Evolutionary conservation across 2,797 vertebrate genomes (phyloP), one percentile per base, ranked within the genome.

Genomic region (Cryptoblepharus egeriae): DNA sequence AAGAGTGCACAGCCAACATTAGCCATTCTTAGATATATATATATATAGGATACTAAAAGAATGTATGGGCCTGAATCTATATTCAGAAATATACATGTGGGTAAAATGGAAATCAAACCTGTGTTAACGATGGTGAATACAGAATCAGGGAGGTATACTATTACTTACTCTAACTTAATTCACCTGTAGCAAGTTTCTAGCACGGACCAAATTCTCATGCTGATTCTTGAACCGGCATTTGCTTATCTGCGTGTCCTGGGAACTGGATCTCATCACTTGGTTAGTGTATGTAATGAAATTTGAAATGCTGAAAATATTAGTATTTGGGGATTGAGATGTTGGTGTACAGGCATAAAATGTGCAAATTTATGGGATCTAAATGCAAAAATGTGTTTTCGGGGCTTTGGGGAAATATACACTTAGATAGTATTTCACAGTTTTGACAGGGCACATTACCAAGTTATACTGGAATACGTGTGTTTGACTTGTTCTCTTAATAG

Each of bases 221-320:
- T 61, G 73, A 84, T 37, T 22, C n/a, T 52, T 3, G 5, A 39
- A 79, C 45, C 52, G 74, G 28, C 78, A 12, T 61, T 79, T 55
- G 71, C 57, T 67, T n/a, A 6, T 35, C 35, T 45, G 15, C 12
- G n/a, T 58, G 55, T 74, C 70, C 22, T 57, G 71, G 61, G 71
- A 75, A 67, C 70, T 24, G 13, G 55, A 73, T 79, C 63, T 74
- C 77, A 79, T 79, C 52, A 68, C 52, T 79, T 61, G 67, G 55
- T 74, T 81, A 72, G 82, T 58, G n/a, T 49, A 15, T 60, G 39
- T 79, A 60, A 74, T 84, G 76, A 79, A 60, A 79, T 74, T 65
- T 67, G 49, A 84, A 84, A 79, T 52, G 52, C 61, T 65, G 39
- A 61, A 79, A 79, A 84, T 79, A 58, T 84, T 74, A 75, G 70